Percentiles rank a stretch among this genome's conserved stretches.
Conservation (phyloP, 1,140 invertebrate genomes). For the Diorhabda elongata region DNA sequence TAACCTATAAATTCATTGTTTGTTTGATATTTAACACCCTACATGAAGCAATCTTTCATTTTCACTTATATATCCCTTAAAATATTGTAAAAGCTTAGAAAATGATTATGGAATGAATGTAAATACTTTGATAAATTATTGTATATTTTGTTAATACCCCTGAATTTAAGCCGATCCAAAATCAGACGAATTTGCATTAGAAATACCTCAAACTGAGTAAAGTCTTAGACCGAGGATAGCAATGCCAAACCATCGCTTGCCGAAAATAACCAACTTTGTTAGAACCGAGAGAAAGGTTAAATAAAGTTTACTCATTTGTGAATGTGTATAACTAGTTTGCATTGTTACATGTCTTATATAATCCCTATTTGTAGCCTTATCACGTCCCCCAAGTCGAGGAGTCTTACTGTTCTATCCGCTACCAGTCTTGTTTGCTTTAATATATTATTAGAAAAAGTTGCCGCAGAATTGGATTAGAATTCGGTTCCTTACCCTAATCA, state of each 20-base stretch:
- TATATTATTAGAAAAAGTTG: slow-evolving; percentile 21
- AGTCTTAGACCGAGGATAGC: slow-evolving; percentile 24
- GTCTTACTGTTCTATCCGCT: slow-evolving; percentile 20
- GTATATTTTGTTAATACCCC: slow-evolving; percentile 1
- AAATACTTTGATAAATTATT: background rate
- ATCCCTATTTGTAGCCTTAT: slow-evolving; percentile 26
- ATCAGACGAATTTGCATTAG: slow-evolving; percentile 36
- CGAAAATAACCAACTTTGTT: slow-evolving; percentile 31
- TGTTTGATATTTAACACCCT: too few relatives aligned
- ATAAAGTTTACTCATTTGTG: slow-evolving; percentile 39
- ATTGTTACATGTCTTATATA: slow-evolving; percentile 27
- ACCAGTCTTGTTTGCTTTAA: slow-evolving; percentile 19
- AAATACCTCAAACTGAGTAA: slow-evolving; percentile 34
- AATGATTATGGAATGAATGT: background rate
- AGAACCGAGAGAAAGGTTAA: slow-evolving; percentile 30
- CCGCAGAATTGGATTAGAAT: slow-evolving; percentile 13
- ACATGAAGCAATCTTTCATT: too few relatives aligned
- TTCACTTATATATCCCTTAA: too few relatives aligned
- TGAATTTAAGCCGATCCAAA: slow-evolving; percentile 19
- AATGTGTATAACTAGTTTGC: slow-evolving; percentile 31
- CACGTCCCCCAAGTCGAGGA: slow-evolving; percentile 24
- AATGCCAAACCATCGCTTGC: slow-evolving; percentile 9
- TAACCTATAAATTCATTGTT: too few relatives aligned
- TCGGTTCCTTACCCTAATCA: slow-evolving; percentile 12
- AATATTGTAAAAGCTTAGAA: too few relatives aligned